Base-by-base conservation (phyloP, 2,888 invertebrate genomes). In the Torymus tubicola region DNA sequence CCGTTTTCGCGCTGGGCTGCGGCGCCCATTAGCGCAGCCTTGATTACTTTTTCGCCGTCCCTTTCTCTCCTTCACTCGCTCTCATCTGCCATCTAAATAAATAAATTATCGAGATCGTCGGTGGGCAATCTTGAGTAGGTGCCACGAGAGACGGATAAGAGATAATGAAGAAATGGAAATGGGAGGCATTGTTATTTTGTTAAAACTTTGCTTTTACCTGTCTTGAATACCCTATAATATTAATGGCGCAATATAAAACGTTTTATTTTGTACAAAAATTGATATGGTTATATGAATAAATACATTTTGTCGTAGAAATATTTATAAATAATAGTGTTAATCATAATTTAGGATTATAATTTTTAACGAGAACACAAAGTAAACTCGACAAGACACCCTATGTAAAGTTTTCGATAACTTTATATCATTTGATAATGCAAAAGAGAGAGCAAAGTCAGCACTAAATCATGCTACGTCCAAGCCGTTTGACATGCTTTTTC, bases 101-200 rank as follows among this genome's bases (percentile, higher is more conserved):
- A 90, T 90, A 90, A 90, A 90, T 90, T 90, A 90, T 90, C 88
- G 87, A 86, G 84, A 86, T 88, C 86, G 85, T 84, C 87, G 84
- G 85, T 85, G 85, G 82, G 83, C 84, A 83, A 81, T 78, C 84
- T 80, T 84, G 84, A 84, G 84, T 75, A 80, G 82, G 83, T 87
- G 87, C 88, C 87, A 60, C 64, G 84, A 83, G 84, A 84, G 81
- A 84, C 86, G 86, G 89, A 90, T 88, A 89, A 89, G 86, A 88
- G 87, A 87, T 87, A 90, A 88, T 87, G 88, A 86, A 85, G 84
- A 86, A 87, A 85, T 85, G 85, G 87, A 86, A 85, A 87, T 85
- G 85, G 61, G 68, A 71, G 58, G 84, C 84, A 86, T 87, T 88
- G 88, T 89, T 89, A 89, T 89, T 90, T 88, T 89, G 90, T 88